phyloP scores from a whole-genome alignment of 1,140 invertebrate genomes.

The Mya arenaria region DNA sequence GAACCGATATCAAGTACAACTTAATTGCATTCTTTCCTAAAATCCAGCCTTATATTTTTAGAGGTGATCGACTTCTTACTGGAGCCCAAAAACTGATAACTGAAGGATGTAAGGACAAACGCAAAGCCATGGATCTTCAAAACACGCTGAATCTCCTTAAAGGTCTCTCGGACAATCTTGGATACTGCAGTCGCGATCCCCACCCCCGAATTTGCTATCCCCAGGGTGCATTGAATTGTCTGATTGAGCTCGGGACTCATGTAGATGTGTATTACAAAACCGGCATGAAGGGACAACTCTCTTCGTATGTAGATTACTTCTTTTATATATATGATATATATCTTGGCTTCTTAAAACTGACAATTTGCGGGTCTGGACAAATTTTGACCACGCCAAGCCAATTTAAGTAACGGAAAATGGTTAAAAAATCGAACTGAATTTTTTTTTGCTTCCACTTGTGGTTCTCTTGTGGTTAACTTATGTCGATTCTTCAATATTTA shows the following conservation, averaged over 20 bases:
- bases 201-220: not conserved
- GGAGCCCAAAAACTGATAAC: not conserved
- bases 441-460: no score
- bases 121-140: not conserved
- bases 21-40: no score
- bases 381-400: no score
- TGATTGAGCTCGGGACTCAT: not conserved
- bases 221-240: not conserved
- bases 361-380: no score
- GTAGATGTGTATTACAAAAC: not conserved
- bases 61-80: not conserved
- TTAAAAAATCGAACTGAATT: no score
- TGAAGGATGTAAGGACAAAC: not conserved
- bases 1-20: no score
- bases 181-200: not conserved
- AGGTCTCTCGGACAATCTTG: not conserved
- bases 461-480: not conserved
- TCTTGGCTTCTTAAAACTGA: no score
- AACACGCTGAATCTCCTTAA: not conserved
- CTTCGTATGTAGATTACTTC: slow-evolving; percentile 18
- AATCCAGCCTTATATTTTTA: no score
- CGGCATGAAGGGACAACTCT: slow-evolving; percentile 1
- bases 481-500: not conserved
- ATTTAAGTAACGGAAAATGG: no score
- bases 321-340: not conserved